Percentiles rank a stretch among this genome's conserved stretches.
These are phyloP conservation scores for Bostrychus sinensis DNA, from an alignment of 2,113 vertebrate genomes.

Conservation along the genomic window DNA sequence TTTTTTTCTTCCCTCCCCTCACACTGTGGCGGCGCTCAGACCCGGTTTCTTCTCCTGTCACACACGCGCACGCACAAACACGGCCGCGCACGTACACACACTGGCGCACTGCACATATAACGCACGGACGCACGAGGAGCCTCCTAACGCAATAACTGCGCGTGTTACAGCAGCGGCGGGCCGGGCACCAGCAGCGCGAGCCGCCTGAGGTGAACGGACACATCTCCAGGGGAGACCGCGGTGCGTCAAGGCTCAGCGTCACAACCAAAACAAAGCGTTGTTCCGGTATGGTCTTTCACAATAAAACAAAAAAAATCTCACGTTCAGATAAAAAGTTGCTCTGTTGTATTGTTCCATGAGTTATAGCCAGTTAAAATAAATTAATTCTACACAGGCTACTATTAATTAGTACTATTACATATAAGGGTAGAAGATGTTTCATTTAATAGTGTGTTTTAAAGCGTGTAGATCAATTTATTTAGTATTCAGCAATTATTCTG, in stretches of 20 bases:
- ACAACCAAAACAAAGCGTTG: constrained; percentile 3
- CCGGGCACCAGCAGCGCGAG: background rate
- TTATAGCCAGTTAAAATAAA: no score
- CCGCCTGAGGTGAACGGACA: constrained; percentile 24
- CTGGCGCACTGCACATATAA: constrained; percentile 7
- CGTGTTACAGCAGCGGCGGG: constrained; percentile 57
- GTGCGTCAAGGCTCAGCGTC: background rate
- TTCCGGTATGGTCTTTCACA: constrained; percentile 19
- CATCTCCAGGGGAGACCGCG: background rate
- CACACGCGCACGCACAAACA: background rate
- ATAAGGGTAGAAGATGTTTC: no score
- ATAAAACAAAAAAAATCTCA: no score
- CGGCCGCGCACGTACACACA: background rate
- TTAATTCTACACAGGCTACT: no score
- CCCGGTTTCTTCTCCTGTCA: constrained; percentile 18
- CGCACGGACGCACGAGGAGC: constrained; percentile 3
- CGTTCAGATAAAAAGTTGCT: no score
- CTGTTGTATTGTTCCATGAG: no score
- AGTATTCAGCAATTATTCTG: no score
- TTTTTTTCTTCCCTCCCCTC: no score
- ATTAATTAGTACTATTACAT: no score
- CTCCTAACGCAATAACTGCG: constrained; percentile 71
- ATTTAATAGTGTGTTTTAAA: no score
- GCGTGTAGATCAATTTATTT: no score
- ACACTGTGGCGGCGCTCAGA: constrained; percentile 24